Conservation (phyloP, 2,797 vertebrate species). For the Argentina silus region DNA sequence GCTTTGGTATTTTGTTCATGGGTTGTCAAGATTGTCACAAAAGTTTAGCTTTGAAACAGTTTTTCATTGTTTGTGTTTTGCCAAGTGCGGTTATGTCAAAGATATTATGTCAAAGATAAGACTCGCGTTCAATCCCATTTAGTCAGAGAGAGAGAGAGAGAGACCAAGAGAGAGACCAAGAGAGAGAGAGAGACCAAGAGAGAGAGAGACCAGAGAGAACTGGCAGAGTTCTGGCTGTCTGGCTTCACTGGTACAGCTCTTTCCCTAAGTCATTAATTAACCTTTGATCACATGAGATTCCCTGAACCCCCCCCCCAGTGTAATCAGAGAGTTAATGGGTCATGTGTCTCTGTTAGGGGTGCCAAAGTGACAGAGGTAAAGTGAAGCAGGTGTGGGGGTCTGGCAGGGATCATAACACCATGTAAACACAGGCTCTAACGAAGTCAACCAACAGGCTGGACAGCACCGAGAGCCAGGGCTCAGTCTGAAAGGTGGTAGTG, state of each 20-base stretch:
- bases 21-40: neutral
- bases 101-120: too few species aligned
- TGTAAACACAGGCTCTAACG: constrained; percentile 59
- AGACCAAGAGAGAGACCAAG: neutral
- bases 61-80: too few species aligned
- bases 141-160: neutral
- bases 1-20: neutral
- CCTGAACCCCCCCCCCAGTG: constrained; percentile 38
- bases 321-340: constrained; percentile 53
- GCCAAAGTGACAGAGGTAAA: constrained; percentile 65
- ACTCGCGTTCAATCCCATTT: neutral
- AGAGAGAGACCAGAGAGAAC: neutral
- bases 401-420: constrained; percentile 63
- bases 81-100: too few species aligned
- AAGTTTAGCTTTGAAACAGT: too few species aligned
- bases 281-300: too few species aligned
- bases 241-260: too few species aligned
- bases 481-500: constrained; percentile 15
- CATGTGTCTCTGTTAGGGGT: constrained; percentile 45
- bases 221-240: constrained; percentile 1
- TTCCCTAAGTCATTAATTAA: too few species aligned
- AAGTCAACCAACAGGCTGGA: constrained; percentile 52
- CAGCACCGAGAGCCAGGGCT: constrained; percentile 27
- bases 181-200: neutral
- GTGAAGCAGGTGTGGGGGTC: constrained; percentile 65